phyloP scores from a whole-genome alignment of 1,140 invertebrate species.

The Tetragnatha versicolor region DNA sequence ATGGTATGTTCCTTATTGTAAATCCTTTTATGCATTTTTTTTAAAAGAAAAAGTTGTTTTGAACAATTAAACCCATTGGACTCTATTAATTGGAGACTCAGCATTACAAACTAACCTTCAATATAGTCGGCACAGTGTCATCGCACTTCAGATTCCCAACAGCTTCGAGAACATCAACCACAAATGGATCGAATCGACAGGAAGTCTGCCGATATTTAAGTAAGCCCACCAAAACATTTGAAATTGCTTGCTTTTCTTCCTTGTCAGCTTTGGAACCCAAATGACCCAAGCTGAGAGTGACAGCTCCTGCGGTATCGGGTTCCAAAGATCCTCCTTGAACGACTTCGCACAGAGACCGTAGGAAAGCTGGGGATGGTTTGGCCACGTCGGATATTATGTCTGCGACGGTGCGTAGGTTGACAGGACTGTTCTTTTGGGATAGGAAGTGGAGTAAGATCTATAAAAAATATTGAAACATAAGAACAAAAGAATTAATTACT shows the following conservation, averaged over 20 bases:
- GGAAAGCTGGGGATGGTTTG: neutral
- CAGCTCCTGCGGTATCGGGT: neutral
- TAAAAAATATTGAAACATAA: no score
- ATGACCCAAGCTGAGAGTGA: neutral
- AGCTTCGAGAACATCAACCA: conserved; percentile 50
- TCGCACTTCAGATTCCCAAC: conserved; percentile 44
- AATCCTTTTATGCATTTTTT: no score
- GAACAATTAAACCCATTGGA: no score
- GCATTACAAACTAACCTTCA: conserved; percentile 6
- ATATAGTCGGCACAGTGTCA: neutral
- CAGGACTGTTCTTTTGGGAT: neutral
- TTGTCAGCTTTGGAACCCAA: neutral
- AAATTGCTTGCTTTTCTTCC: neutral
- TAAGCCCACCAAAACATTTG: neutral
- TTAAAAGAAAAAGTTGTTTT: no score
- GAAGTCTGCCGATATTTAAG: neutral
- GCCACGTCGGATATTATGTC: conserved; percentile 30
- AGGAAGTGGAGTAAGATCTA: no score
- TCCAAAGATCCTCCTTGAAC: neutral
- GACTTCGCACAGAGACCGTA: neutral
- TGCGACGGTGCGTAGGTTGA: neutral
- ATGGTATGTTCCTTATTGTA: no score
- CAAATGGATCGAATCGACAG: neutral
- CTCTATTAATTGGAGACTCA: no score
- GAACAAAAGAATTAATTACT: no score